phyloP scores from a whole-genome alignment of 1,140 invertebrate genomes.

The Zaprionus africanus region DNA sequence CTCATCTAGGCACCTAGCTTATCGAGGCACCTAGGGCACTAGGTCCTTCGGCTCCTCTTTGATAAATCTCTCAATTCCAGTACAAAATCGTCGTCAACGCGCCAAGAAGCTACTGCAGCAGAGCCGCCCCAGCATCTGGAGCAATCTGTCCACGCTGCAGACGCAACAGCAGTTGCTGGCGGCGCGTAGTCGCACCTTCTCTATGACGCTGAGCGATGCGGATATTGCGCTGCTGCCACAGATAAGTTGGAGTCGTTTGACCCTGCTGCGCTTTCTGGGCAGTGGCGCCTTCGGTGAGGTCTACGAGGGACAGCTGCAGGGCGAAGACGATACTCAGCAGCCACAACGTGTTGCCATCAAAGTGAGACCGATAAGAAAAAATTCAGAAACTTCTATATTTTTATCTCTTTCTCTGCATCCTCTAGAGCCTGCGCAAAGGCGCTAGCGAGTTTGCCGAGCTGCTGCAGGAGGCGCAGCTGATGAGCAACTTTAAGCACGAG shows the following conservation, averaged over 20 bases:
- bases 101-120: slow-evolving; percentile 79
- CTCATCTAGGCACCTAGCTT: too few species aligned
- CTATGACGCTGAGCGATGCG: slow-evolving; percentile 89
- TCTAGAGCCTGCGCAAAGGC: slow-evolving; percentile 94
- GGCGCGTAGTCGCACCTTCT: slow-evolving; percentile 88
- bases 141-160: slow-evolving; percentile 94
- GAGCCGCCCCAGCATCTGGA: slow-evolving; percentile 85
- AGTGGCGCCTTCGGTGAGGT: slow-evolving; percentile 99
- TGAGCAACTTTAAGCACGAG: slow-evolving; percentile 98
- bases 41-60: not conserved
- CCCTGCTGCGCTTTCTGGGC: slow-evolving; percentile 94
- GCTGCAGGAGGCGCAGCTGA: slow-evolving; percentile 97
- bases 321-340: slow-evolving; percentile 84
- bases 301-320: slow-evolving; percentile 93
- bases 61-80: slow-evolving; percentile 12
- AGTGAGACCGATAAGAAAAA: slow-evolving; percentile 85
- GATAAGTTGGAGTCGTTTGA: slow-evolving; percentile 92
- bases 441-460: slow-evolving; percentile 98
- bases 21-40: not conserved
- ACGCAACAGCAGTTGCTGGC: slow-evolving; percentile 87
- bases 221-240: slow-evolving; percentile 92
- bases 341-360: slow-evolving; percentile 93
- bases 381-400: too few species aligned
- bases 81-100: slow-evolving; percentile 65
- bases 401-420: not conserved